Evolutionary conservation across 2,888 invertebrate genomes (phyloP), one percentile per base, ranked within the genome.

Genomic region (Nematopogon swammerdamellus): DNA sequence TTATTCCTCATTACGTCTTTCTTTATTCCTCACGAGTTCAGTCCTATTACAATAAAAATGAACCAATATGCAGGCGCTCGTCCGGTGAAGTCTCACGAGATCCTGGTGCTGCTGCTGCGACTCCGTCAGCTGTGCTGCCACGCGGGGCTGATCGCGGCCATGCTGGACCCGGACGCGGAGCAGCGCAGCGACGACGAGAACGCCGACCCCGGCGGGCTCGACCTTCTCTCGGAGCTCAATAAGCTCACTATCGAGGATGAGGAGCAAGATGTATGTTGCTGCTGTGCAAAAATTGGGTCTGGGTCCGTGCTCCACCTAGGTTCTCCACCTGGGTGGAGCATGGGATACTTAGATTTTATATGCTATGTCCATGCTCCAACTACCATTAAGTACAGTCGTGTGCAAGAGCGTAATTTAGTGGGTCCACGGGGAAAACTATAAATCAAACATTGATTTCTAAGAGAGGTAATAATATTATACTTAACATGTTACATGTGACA

Each of bases 71-170:
- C 58, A 85, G 84, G 77, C 56, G 72, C 76, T 51, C 72, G 83
- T 59, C 81, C 85, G 57, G 83, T 85, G 48, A 77, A 85, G 63
- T 80, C 84, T 43, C 81, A 86, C 79, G 84, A 85, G 69, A 90
- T 94, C 65, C 71, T 97, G 55, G 90, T 95, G 0, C 76, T 96
- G 2, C 65, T 97, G 14, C 70, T 97, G 50, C 83, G 97, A 11
- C 70, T 97, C 51, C 82, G 97, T 1, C 97, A 98, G 65, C 86
- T 92, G 52, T 93, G 93, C 63, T 91, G 92, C 62, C 96, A 97
- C 76, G 90, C 95, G 20, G 87, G 88, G 0, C 81, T 97, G 16
- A 91, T 95, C 57, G 72, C 71, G 18, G 65, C 67, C 64, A 83
- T 83, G 82, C 51, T 83, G 59, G 77, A 80, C 57, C 64, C 62